Evolutionary conservation across 2,797 vertebrate species (phyloP).

Genomic region (Chrysocyon brachyurus): DNA sequence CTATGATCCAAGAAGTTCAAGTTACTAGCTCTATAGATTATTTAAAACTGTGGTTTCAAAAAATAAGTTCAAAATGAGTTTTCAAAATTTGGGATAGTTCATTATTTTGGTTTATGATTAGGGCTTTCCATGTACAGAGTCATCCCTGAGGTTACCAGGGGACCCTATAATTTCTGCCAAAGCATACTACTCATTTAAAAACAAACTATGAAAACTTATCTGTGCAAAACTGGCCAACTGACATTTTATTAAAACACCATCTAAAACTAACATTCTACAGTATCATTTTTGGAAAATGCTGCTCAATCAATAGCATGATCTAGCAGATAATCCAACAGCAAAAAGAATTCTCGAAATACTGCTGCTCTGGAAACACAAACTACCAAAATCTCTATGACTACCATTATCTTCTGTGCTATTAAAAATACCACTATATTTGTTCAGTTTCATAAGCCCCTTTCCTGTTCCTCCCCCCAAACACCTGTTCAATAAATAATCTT

Average conservation of each 20-base stretch:
- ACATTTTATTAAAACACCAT: slow-evolving; percentile 66
- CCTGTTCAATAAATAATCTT: slow-evolving; percentile 28
- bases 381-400: slow-evolving; percentile 12
- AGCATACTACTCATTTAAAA: slow-evolving; percentile 76
- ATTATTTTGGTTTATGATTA: slow-evolving; percentile 57
- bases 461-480: background rate
- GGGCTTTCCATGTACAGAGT: slow-evolving; percentile 58
- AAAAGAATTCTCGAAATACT: slow-evolving; percentile 73
- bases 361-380: slow-evolving; percentile 51
- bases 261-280: slow-evolving; percentile 85
- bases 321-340: slow-evolving; percentile 68
- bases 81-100: background rate
- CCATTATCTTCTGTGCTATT: background rate
- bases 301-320: slow-evolving; percentile 61
- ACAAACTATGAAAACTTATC: slow-evolving; percentile 80
- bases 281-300: slow-evolving; percentile 70
- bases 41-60: slow-evolving; percentile 36
- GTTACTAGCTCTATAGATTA: background rate
- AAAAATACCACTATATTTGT: slow-evolving; percentile 15
- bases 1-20: slow-evolving; percentile 41
- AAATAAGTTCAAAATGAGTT: slow-evolving; percentile 44
- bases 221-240: background rate
- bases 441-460: slow-evolving; percentile 60
- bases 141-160: background rate
- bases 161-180: slow-evolving; percentile 66